Percentiles rank a stretch among this genome's conserved stretches.
phyloP scores from a whole-genome alignment of 2,888 invertebrate species.

The Ophion costatus region DNA sequence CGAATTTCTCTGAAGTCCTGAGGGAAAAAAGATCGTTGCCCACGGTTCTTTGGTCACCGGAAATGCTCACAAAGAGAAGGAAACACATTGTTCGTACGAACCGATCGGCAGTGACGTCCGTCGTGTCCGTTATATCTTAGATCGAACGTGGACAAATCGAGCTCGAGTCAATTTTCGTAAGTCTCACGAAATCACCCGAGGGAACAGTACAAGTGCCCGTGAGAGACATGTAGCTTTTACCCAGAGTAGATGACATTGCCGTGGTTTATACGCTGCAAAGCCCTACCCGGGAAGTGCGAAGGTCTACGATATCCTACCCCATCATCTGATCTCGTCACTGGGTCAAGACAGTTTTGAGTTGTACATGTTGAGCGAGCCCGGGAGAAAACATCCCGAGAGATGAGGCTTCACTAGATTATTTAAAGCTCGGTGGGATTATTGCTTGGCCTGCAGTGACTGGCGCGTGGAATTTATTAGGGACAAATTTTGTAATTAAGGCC shows the following conservation, averaged over 20 bases:
- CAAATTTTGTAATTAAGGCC: background rate
- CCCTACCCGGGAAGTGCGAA: constrained; percentile 17
- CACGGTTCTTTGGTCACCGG: background rate
- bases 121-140: background rate
- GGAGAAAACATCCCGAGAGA: constrained; percentile 21
- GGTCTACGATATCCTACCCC: constrained; percentile 16
- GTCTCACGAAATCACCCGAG: constrained; percentile 18
- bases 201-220: constrained; percentile 11
- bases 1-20: background rate
- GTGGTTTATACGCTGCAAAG: constrained; percentile 35
- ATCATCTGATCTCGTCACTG: constrained; percentile 42
- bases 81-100: background rate
- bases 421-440: background rate
- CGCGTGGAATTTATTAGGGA: background rate
- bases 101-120: background rate
- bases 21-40: background rate
- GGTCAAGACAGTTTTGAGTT: constrained; percentile 56
- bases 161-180: constrained; percentile 37
- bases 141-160: constrained; percentile 25
- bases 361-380: background rate
- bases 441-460: background rate
- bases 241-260: constrained; percentile 28
- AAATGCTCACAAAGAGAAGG: background rate
- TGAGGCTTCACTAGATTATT: constrained; percentile 5
- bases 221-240: constrained; percentile 37